phyloP scores from a whole-genome alignment of 2,888 invertebrate genomes.

The Drosophila mayaguana region DNA sequence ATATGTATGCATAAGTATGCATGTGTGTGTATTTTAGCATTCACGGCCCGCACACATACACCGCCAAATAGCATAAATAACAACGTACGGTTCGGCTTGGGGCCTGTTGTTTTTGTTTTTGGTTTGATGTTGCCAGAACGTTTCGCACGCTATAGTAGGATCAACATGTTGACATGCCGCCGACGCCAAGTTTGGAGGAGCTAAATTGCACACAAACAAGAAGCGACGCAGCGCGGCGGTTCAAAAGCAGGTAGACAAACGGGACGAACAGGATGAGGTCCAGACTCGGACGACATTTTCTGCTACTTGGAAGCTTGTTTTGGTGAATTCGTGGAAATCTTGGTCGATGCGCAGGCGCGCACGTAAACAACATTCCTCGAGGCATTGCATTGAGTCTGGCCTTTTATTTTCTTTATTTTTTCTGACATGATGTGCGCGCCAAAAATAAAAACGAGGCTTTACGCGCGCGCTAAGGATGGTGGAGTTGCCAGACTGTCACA shows the following conservation, averaged over 20 bases:
- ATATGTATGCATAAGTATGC: slow-evolving; percentile 6
- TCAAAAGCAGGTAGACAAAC: slow-evolving; percentile 67
- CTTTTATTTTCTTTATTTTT: slow-evolving; percentile 38
- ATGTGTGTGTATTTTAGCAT: slow-evolving; percentile 28
- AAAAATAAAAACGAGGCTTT: slow-evolving; percentile 58
- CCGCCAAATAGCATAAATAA: slow-evolving; percentile 71
- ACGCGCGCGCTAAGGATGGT: slow-evolving; percentile 47
- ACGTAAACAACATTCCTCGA: slow-evolving; percentile 78
- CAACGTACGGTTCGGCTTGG: slow-evolving; percentile 38
- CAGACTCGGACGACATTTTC: slow-evolving; percentile 49
- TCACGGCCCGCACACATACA: slow-evolving; percentile 37
- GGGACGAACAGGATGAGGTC: slow-evolving; percentile 73
- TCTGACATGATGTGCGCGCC: slow-evolving; percentile 56
- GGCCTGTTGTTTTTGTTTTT: slow-evolving; percentile 51
- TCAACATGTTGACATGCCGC: slow-evolving; percentile 75
- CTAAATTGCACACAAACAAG: slow-evolving; percentile 76
- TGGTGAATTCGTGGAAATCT: slow-evolving; percentile 67
- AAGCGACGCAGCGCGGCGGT: slow-evolving; percentile 67
- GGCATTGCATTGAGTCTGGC: slow-evolving; percentile 56
- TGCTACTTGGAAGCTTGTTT: slow-evolving; percentile 50
- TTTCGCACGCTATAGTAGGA: slow-evolving; percentile 71
- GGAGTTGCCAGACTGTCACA: slow-evolving; percentile 38
- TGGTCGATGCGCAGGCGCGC: slow-evolving; percentile 73
- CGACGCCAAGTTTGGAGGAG: slow-evolving; percentile 57
- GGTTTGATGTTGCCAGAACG: slow-evolving; percentile 70